Base-by-base conservation (phyloP, 2,113 vertebrate species). In the Baryphthengus martii region DNA sequence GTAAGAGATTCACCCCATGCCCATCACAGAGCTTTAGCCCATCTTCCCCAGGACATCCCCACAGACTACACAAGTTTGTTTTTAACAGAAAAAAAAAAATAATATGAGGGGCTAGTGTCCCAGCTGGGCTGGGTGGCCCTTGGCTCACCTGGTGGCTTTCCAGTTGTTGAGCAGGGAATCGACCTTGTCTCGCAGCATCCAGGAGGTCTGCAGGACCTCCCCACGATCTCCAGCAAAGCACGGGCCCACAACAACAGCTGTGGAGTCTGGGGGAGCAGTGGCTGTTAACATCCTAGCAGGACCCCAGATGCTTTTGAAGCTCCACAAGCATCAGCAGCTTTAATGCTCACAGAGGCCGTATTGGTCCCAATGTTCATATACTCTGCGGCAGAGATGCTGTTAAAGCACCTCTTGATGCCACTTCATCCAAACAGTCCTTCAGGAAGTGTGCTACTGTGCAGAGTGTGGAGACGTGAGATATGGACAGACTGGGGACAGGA, bases 71-170 rank as follows among this genome's bases (percentile, higher is more conserved):
- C 16, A 53, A 77, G 5, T 2, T 2, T 59, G 39, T 2, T 11
- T 58, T 77, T n/a, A n/a, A n/a, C n/a, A n/a, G n/a, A n/a, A n/a
- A n/a, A n/a, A n/a, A n/a, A n/a, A n/a, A n/a, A n/a, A n/a, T n/a
- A n/a, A n/a, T n/a, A n/a, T n/a, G n/a, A 44, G 16, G 4, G 7
- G 16, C 28, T 31, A n/a, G 15, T 5, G 7, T 49, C 24, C 45
- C 63, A 66, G 26, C 4, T 1, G 3, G 15, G 3, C 3, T 20
- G 2, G 18, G 23, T 10, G 5, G 16, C 18, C 66, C 16, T 6
- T 61, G 49, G 20, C 88, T 96, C 76, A 96, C 84, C 80, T 93
- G 73, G 94, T 95, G 55, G 92, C 88, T 81, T 39, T 95, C 90
- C 92, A 93, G 80, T 95, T 26, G 0, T 7, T 11, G 9, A 3